Evolutionary conservation across 2,888 invertebrate genomes (phyloP).

Genomic region (Mesoligia furuncula): DNA sequence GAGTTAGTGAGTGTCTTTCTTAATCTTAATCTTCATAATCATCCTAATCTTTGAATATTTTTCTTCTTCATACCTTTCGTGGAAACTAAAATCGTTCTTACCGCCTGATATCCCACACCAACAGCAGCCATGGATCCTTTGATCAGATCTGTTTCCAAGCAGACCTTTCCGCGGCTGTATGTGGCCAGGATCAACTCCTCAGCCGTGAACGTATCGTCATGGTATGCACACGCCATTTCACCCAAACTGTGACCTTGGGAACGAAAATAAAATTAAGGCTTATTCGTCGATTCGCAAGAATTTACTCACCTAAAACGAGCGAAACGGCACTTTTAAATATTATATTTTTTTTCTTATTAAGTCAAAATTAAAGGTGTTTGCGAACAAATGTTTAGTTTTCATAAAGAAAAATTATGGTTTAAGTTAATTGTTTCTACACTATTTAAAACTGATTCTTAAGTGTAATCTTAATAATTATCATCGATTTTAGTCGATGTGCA

Average conservation of each 20-base stretch:
- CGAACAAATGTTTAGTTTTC: background rate
- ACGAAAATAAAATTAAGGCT: background rate
- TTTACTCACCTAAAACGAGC: too few relatives aligned
- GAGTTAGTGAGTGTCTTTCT: too few relatives aligned
- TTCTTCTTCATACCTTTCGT: background rate
- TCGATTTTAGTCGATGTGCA: background rate
- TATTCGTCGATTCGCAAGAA: too few relatives aligned
- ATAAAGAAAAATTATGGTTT: background rate
- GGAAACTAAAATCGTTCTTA: slow-evolving; percentile 65
- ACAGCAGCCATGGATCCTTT: slow-evolving; percentile 97
- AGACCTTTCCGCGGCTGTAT: slow-evolving; percentile 94
- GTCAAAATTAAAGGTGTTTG: background rate
- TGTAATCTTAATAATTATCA: background rate
- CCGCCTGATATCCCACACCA: slow-evolving; percentile 90
- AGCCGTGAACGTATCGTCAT: slow-evolving; percentile 92
- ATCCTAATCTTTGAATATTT: background rate
- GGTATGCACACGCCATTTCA: slow-evolving; percentile 93
- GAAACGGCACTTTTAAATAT: too few relatives aligned
- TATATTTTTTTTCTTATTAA: too few relatives aligned
- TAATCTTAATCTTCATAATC: too few relatives aligned
- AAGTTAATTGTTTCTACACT: background rate
- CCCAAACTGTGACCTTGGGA: slow-evolving; percentile 91
- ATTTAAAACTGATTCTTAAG: background rate
- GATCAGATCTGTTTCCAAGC: slow-evolving; percentile 91
- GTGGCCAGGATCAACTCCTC: slow-evolving; percentile 95